Evolutionary conservation across 2,797 vertebrate species (phyloP).

Genomic region (Octomys mimax): DNA sequence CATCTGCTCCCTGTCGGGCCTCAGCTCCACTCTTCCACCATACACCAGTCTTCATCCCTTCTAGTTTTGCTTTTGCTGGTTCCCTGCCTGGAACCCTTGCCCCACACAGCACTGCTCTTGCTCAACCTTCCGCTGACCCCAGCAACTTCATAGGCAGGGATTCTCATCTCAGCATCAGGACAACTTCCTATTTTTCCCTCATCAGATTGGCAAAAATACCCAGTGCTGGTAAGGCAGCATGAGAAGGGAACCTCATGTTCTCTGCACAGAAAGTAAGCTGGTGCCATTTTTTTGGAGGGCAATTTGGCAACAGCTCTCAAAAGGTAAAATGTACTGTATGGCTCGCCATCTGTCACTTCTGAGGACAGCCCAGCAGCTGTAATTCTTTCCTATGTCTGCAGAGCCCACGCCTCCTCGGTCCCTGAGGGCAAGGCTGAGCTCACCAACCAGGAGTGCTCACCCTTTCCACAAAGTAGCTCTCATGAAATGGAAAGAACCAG

Average conservation of each 20-base stretch:
- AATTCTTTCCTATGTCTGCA: background rate
- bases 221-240: background rate
- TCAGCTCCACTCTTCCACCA: background rate
- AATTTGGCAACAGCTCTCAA: conserved; percentile 25
- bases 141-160: background rate
- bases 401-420: background rate
- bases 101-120: background rate
- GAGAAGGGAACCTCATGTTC: conserved; percentile 20
- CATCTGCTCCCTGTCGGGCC: accelerated
- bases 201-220: background rate
- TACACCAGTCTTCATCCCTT: background rate
- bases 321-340: background rate
- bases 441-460: background rate
- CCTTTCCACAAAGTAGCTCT: background rate
- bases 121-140: background rate
- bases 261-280: conserved; percentile 13
- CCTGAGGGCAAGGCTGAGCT: background rate
- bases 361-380: background rate
- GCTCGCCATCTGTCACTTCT: background rate
- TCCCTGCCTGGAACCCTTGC: background rate
- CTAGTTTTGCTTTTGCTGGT: background rate
- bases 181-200: background rate
- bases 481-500: no score
- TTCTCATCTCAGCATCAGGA: background rate
- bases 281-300: background rate